Evolutionary conservation across 1,140 invertebrate species (phyloP), one percentile per base, ranked within the genome.

Genomic region (Liolophura sinensis): DNA sequence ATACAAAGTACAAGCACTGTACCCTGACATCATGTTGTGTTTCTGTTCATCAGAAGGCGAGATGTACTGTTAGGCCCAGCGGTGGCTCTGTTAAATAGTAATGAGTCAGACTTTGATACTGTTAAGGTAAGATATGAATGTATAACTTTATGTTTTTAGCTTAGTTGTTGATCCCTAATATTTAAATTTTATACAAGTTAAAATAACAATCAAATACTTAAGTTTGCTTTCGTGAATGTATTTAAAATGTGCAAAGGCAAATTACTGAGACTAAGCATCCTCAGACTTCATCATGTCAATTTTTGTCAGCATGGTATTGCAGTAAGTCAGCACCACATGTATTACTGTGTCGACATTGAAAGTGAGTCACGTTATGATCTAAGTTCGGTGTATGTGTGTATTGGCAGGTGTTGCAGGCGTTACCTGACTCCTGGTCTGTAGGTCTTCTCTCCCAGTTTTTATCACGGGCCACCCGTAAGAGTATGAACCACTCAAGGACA

Each of bases 371-470:
- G n/a, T n/a, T n/a, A n/a, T n/a, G n/a, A n/a, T n/a, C n/a, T n/a
- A n/a, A n/a, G n/a, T n/a, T n/a, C n/a, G n/a, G n/a, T n/a, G n/a
- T n/a, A n/a, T 31, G 31, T 40, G 31, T 22, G n/a, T 54, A 40
- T 58, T 70, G 69, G 4, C 69, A 86, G 82, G 85, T 87, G 47
- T 69, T 87, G 31, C 82, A 85, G 54, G 70, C 85, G 6, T 74
- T 87, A 51, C 86, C 86, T n/a, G 79, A 85, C 9, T 75, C 77
- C 56, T 87, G 86, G 86, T 86, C 86, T 20, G 78, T 86, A 11
- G 74, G 77, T 52, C 72, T 86, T 49, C 60, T 87, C 40, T 81
- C 82, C 31, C 77, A 84, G 27, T 87, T 87, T 72, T 71, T 87
- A 22, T 73, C 75, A 52, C 77, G 78, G 31, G 78, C 85, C 27